Evolutionary conservation across 1,140 invertebrate genomes (phyloP), one percentile per base, ranked within the genome.

Genomic region (Neelides sp.): DNA sequence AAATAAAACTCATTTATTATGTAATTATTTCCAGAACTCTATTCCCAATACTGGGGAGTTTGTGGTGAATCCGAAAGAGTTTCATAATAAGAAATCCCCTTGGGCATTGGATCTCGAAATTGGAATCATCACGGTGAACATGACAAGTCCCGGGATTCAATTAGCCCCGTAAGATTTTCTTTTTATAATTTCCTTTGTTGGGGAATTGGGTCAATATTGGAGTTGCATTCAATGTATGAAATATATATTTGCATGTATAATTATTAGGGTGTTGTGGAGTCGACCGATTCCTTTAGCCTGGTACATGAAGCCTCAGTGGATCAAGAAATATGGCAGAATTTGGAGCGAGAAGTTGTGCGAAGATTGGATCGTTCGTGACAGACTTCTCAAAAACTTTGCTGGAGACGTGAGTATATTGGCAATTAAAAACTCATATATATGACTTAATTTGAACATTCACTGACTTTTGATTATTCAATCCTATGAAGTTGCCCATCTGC

Each of bases 271-370:
- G 1, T 69, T 93, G 1, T 95, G 90, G 90, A 90, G 85, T 63
- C 76, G 80, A 32, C 88, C 89, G 0, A 85, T 94, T 58, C 90
- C 91, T 0, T 66, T 95, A 3, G 88, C 72, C 0, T 95, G 91
- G 91, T 95, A 93, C 63, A 93, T 93, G 63, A 74, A 73, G 0
- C 76, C 79, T 1, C 88, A 93, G 66, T 95, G 89, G 88, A 78
- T 86, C 64, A 69, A 76, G 19, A 59, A 75, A 20, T 78, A 83
- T 56, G 87, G 87, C 4, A 50, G 54, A 4, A 71, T 77, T n/a
- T 95, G 89, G 89, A 69, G 85, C 0, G 72, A 80, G 54, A 69
- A 74, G 5, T 74, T 88, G 53, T 94, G 91, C 65, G 80, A 92
- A 66, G 78, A 81, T 51, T 95, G 90, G 90, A 76, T 88, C 20